These are phyloP conservation scores for Autographa pulchrina DNA, from an alignment of 2,888 invertebrate genomes.

Conservation along the genomic window DNA sequence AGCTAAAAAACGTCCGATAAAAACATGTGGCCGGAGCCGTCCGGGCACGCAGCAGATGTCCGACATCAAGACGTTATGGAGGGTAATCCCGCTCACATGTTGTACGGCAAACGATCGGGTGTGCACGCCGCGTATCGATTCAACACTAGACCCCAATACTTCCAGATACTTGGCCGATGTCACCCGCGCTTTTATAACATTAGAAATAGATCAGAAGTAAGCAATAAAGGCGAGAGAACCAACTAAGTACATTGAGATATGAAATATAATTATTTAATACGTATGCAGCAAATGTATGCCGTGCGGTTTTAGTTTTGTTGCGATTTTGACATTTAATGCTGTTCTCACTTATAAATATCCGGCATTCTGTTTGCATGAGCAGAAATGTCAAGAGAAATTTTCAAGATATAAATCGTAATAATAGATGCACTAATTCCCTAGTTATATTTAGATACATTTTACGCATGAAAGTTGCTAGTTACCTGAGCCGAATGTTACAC, in stretches of 20 bases:
- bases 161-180: slow-evolving; percentile 63
- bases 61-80: slow-evolving; percentile 85
- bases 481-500: slow-evolving; percentile 69
- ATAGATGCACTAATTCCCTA: slow-evolving; percentile 40
- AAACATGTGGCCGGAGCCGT: slow-evolving; percentile 77
- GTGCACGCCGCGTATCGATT: slow-evolving; percentile 56
- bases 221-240: slow-evolving; percentile 60
- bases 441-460: slow-evolving; percentile 63
- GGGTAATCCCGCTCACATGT: slow-evolving; percentile 82
- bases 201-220: slow-evolving; percentile 68
- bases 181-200: slow-evolving; percentile 60
- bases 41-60: slow-evolving; percentile 80
- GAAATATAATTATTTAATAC: slow-evolving; percentile 48
- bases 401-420: slow-evolving; percentile 39
- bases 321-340: slow-evolving; percentile 37
- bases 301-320: slow-evolving; percentile 45
- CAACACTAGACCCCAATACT: slow-evolving; percentile 50
- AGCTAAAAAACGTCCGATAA: slow-evolving; percentile 77
- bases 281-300: slow-evolving; percentile 27
- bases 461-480: slow-evolving; percentile 55
- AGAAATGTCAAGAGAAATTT: slow-evolving; percentile 31
- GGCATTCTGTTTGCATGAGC: slow-evolving; percentile 34
- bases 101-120: slow-evolving; percentile 77
- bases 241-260: slow-evolving; percentile 40
- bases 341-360: slow-evolving; percentile 37